These are phyloP conservation scores for Sebastes oblongus DNA, from an alignment of 2,797 vertebrate species.

Conservation along the genomic window DNA sequence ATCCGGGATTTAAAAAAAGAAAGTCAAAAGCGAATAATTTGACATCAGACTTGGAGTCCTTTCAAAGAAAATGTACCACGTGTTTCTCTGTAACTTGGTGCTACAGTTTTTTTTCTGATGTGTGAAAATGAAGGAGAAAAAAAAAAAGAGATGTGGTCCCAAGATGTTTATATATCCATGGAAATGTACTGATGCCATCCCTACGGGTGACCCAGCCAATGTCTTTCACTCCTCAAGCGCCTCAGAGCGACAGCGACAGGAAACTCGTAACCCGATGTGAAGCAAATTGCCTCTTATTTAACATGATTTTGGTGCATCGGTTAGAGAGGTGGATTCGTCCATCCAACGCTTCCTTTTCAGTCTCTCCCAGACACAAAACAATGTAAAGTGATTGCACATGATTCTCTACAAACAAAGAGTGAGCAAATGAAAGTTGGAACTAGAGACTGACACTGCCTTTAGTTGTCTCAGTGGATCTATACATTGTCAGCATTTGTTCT, in stretches of 20 bases:
- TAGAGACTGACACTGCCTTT: not conserved
- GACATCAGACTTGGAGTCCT: not conserved
- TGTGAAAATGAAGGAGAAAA: not conserved
- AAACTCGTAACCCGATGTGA: not conserved
- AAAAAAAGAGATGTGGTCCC: conserved; percentile 4
- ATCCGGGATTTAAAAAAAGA: conserved; percentile 4
- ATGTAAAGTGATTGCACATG: not conserved
- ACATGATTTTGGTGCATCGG: not conserved
- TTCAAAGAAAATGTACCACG: not conserved
- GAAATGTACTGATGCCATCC: not conserved
- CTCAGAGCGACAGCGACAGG: conserved; percentile 13
- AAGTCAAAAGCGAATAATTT: not conserved
- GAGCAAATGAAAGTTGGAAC: not conserved
- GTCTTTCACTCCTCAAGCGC: not conserved
- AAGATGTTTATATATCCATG: conserved; percentile 19
- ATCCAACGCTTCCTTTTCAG: not conserved
- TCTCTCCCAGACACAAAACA: not conserved
- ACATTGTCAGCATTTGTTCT: conserved; percentile 12
- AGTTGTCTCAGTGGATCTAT: not conserved
- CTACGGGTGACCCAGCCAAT: not conserved
- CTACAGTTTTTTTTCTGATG: conserved; percentile 15
- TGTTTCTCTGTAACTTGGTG: conserved; percentile 3
- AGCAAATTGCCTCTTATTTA: not conserved
- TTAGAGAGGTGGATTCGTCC: not conserved
- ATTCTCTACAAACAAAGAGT: not conserved